Conservation (phyloP, 2,888 invertebrate species). For the Argynnis bischoffii region DNA sequence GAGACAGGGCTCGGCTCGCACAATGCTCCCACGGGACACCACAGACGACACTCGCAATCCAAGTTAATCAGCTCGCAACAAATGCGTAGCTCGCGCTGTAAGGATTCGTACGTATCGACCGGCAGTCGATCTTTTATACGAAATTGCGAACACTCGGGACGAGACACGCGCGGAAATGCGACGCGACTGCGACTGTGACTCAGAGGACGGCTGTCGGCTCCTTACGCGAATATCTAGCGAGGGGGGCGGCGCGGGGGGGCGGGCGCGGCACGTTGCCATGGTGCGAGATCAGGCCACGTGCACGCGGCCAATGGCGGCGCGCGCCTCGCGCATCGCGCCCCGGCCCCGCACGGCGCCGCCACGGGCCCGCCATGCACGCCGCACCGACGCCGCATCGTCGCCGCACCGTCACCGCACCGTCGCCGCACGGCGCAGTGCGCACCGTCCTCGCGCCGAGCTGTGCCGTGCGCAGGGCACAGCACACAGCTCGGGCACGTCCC, state of each 20-base stretch:
- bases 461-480: neutral
- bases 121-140: slow-evolving; percentile 44
- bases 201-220: slow-evolving; percentile 44
- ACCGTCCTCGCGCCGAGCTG: neutral
- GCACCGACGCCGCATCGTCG: too few relatives aligned
- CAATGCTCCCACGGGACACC: neutral
- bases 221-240: slow-evolving; percentile 51
- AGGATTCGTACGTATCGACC: slow-evolving; percentile 60
- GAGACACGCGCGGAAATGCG: slow-evolving; percentile 25
- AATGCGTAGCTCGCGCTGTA: slow-evolving; percentile 37
- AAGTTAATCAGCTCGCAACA: slow-evolving; percentile 11
- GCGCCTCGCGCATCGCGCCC: slow-evolving; percentile 43
- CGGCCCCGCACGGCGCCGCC: slow-evolving; percentile 44
- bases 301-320: slow-evolving; percentile 83
- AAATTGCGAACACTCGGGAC: slow-evolving; percentile 22
- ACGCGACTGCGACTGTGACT: slow-evolving; percentile 41
- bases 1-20: neutral
- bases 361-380: slow-evolving; percentile 38
- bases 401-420: too few relatives aligned
- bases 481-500: slow-evolving; percentile 16
- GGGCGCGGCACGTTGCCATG: slow-evolving; percentile 79
- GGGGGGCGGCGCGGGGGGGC: slow-evolving; percentile 46
- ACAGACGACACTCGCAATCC: slow-evolving; percentile 22
- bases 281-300: slow-evolving; percentile 90
- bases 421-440: too few relatives aligned